Percentiles rank a stretch among this genome's conserved stretches.
phyloP scores from a whole-genome alignment of 2,797 vertebrate genomes.

The Rhyacichthys aspro region DNA sequence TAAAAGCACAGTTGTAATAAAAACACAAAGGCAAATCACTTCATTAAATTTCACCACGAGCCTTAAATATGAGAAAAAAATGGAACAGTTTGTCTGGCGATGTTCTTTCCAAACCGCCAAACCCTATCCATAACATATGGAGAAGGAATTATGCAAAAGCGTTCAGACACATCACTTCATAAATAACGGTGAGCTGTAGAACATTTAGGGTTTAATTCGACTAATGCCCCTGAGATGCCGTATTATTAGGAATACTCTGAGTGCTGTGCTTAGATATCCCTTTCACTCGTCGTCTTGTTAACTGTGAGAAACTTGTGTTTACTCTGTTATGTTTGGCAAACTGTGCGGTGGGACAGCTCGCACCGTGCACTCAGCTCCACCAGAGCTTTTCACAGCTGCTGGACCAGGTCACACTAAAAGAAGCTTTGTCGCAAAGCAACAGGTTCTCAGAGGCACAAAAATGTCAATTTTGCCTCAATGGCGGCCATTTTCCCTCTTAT shows the following conservation, averaged over 20 bases:
- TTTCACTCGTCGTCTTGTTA: slow-evolving; percentile 61
- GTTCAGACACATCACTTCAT: slow-evolving; percentile 58
- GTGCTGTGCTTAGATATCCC: slow-evolving; percentile 56
- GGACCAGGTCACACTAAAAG: slow-evolving; percentile 81
- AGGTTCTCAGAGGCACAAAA: slow-evolving; percentile 82
- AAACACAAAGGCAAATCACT: slow-evolving; percentile 61
- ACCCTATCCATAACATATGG: slow-evolving; percentile 51
- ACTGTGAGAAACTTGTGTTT: slow-evolving; percentile 81
- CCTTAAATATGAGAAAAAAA: slow-evolving; percentile 33
- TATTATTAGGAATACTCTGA: slow-evolving; percentile 49
- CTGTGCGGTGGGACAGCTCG: slow-evolving; percentile 69
- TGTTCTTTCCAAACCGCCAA: slow-evolving; percentile 49
- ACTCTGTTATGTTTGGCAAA: slow-evolving; percentile 78
- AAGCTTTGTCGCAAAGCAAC: slow-evolving; percentile 89
- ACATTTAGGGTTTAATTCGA: slow-evolving; percentile 55
- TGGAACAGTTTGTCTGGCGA: slow-evolving; percentile 28
- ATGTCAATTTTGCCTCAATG: slow-evolving; percentile 80
- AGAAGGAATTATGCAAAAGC: slow-evolving; percentile 61
- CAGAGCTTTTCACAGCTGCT: slow-evolving; percentile 74
- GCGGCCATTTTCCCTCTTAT: slow-evolving; percentile 58
- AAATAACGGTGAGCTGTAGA: slow-evolving; percentile 52
- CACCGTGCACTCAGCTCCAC: slow-evolving; percentile 62
- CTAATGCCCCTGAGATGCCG: slow-evolving; percentile 41
- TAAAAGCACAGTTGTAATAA: slow-evolving; percentile 53
- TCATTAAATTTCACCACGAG: slow-evolving; percentile 56